Evolutionary conservation across 2,797 vertebrate genomes (phyloP), one percentile per base, ranked within the genome.

Genomic region (Xiphorhynchus erythropygius): DNA sequence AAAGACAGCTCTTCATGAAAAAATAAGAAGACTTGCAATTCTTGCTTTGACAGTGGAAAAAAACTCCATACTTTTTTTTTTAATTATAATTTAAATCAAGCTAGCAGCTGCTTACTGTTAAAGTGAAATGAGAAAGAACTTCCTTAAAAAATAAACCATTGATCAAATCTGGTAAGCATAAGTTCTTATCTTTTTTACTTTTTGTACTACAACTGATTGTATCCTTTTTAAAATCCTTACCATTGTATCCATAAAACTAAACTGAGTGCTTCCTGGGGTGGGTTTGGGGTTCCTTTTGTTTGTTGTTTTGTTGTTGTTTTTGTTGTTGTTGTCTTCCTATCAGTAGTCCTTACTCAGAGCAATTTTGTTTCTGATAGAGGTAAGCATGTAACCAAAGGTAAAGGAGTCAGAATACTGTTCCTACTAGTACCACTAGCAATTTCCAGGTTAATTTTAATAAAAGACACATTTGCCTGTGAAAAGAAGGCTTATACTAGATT

Each of bases 1-100:
- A 74, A 93, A 84, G 57, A 85, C 67, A 67, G 16, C 15, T 60
- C 90, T 69, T 81, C 47, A 81, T 33, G 41, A 80, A 71, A 71
- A 84, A 94, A 91, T 84, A 78, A 82, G 78, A 89, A 22, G 44
- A 77, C 23, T 35, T 95, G 25, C 6, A 7, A 62, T 62, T 93
- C 55, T 93, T 92, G 19, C 23, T 87, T 70, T 71, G 70, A 62
- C 50, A 89, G 44, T 50, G 30, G 49, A 69, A 62, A 74, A 13
- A 11, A 39, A 39, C 13, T 13, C 39, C 18, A 44, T 44, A 21
- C 10, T 10, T 46, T 23, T 30, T 79, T 28, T 19, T 53, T 7
- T 8, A 25, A 53, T 80, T 42, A 41, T 47, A 5, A 30, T 81
- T 81, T 62, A 53, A 56, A 64, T 91, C 46, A 74, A 63, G 21